These are phyloP conservation scores for Geotrypetes seraphini DNA, from an alignment of 2,797 vertebrate species.

Conservation along the genomic window DNA sequence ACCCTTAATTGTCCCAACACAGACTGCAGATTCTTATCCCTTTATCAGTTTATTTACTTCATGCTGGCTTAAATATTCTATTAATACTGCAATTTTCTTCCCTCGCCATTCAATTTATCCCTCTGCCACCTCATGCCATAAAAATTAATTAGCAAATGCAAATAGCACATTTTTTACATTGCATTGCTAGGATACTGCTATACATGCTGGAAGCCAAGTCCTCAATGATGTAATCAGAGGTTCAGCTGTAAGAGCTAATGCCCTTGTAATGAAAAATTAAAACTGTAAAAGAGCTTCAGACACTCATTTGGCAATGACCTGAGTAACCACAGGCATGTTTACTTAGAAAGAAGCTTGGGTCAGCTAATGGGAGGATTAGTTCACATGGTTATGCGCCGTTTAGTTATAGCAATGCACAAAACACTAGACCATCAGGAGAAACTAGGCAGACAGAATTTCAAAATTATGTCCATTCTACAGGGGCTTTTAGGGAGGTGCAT, in stretches of 20 bases:
- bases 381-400: background rate
- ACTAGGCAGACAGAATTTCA: too few species aligned
- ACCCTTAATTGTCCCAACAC: too few species aligned
- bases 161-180: background rate
- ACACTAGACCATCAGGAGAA: too few species aligned
- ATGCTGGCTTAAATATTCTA: background rate
- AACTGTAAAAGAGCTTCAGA: background rate
- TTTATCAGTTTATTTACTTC: too few species aligned
- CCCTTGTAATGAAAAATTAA: background rate
- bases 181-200: background rate
- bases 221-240: background rate
- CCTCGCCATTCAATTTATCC: background rate
- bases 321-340: background rate
- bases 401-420: too few species aligned
- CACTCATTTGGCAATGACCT: background rate
- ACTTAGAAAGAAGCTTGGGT: too few species aligned
- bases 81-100: background rate
- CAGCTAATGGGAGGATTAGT: background rate
- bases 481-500: too few species aligned
- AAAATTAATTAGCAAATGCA: background rate
- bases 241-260: background rate
- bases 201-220: background rate
- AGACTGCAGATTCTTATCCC: too few species aligned
- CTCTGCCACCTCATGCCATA: background rate
- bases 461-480: too few species aligned